Evolutionary conservation across 2,113 vertebrate species (phyloP).

Genomic region (Rhadina sibilatrix): DNA sequence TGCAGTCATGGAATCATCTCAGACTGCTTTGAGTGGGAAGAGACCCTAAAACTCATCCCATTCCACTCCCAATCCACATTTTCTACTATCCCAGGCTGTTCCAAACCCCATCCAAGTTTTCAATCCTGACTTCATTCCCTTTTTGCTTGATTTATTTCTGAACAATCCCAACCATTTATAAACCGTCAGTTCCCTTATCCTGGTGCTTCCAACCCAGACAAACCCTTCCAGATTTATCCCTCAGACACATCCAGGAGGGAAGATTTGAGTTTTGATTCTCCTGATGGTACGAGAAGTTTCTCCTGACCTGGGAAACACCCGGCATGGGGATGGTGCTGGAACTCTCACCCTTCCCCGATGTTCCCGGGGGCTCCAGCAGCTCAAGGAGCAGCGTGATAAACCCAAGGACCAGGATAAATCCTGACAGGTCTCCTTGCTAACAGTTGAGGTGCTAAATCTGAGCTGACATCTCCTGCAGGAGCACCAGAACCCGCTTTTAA

Average conservation of each 20-base stretch:
- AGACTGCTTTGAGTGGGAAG: background rate
- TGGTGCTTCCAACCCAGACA: rapidly evolving
- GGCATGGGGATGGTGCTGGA: rapidly evolving
- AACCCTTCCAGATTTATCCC: background rate
- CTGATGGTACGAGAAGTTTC: background rate
- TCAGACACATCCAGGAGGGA: rapidly evolving
- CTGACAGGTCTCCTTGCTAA: background rate
- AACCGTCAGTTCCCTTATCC: rapidly evolving
- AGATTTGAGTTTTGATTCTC: background rate
- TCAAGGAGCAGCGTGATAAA: background rate
- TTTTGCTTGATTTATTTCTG: background rate
- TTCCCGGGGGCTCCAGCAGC: background rate
- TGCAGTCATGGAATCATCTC: background rate
- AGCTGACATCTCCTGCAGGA: background rate
- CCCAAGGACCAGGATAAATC: background rate
- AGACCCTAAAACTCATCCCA: background rate
- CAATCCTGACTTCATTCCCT: background rate
- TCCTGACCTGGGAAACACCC: background rate
- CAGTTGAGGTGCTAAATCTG: background rate
- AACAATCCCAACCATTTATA: background rate
- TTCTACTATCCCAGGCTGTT: background rate
- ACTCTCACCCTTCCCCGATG: background rate
- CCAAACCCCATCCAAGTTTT: background rate
- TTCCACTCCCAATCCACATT: too few species aligned
- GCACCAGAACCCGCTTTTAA: background rate